phyloP scores from a whole-genome alignment of 1,140 invertebrate species.

The Orius insidiosus region DNA sequence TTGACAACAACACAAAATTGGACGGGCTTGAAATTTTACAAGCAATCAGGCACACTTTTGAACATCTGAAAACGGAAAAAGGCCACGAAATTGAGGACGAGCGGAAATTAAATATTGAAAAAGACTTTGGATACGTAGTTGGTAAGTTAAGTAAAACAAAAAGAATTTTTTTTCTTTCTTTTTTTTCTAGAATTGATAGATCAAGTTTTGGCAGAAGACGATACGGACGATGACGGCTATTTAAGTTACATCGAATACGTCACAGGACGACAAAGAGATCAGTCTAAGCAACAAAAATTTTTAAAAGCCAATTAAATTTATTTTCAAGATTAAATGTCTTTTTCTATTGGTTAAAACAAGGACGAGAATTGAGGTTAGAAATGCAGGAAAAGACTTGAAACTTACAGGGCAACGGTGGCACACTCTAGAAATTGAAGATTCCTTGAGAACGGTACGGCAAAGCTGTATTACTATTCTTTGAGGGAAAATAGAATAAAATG shows the following conservation, averaged over 20 bases:
- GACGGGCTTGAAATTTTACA: constrained; percentile 62
- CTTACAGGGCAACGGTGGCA: too few relatives aligned
- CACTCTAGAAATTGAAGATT: too few relatives aligned
- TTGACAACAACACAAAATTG: constrained; percentile 58
- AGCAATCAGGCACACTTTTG: constrained; percentile 30
- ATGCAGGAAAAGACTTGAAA: too few relatives aligned
- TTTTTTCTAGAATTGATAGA: constrained; percentile 66
- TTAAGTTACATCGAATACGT: constrained; percentile 65
- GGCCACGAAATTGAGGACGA: background rate
- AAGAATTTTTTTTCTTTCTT: constrained; percentile 19
- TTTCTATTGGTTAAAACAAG: too few relatives aligned
- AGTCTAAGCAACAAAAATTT: constrained; percentile 10
- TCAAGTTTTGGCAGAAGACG: constrained; percentile 55
- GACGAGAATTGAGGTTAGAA: too few relatives aligned
- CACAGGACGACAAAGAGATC: constrained; percentile 19
- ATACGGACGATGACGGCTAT: constrained; percentile 63
- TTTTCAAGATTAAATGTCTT: too few relatives aligned
- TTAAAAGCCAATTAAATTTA: too few relatives aligned
- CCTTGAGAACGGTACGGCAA: too few relatives aligned
- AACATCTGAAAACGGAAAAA: constrained; percentile 21
- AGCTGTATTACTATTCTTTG: too few relatives aligned
- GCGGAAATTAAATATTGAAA: background rate
- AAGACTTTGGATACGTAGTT: constrained; percentile 19
- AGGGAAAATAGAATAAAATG: too few relatives aligned
- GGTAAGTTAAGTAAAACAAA: constrained; percentile 16